Percentiles rank a stretch among this genome's conserved stretches.
Evolutionary conservation across 2,797 vertebrate species (phyloP).

Genomic region (Betta splendens): DNA sequence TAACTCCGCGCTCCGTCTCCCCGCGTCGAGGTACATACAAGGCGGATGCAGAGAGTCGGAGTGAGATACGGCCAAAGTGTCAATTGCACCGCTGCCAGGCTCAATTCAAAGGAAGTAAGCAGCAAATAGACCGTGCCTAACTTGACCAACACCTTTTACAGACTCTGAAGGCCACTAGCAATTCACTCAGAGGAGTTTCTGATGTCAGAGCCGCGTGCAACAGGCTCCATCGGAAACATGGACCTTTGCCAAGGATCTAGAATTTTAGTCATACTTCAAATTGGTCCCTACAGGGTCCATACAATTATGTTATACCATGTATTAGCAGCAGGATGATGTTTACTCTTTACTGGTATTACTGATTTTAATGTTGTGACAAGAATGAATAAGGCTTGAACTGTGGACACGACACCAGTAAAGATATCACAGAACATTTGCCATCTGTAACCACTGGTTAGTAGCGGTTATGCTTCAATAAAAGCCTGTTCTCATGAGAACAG

Average conservation of each 20-base stretch:
- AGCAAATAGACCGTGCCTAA: constrained; percentile 48
- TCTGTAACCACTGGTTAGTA: too few relatives aligned
- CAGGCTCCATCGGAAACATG: not conserved
- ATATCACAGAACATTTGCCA: too few relatives aligned
- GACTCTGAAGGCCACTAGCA: constrained; percentile 17
- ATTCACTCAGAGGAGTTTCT: constrained; percentile 19
- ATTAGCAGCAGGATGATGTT: too few relatives aligned
- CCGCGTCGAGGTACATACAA: constrained; percentile 33
- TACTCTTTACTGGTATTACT: too few relatives aligned
- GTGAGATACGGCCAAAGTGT: constrained; percentile 57
- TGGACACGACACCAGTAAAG: too few relatives aligned
- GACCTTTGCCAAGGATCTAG: constrained; percentile 8
- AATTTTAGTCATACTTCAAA: constrained; percentile 4
- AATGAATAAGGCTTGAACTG: too few relatives aligned
- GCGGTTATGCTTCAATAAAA: too few relatives aligned
- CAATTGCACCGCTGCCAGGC: constrained; percentile 54
- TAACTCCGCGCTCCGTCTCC: constrained; percentile 22
- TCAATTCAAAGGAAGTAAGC: constrained; percentile 40
- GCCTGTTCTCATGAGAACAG: too few relatives aligned
- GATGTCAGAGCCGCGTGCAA: constrained; percentile 6
- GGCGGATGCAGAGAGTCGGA: constrained; percentile 35
- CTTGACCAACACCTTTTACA: constrained; percentile 45
- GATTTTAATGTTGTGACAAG: too few relatives aligned
- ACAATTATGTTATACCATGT: not conserved
- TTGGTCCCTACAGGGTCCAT: not conserved